Conservation (phyloP, 2,113 vertebrate species). For the Bufo bufo region DNA sequence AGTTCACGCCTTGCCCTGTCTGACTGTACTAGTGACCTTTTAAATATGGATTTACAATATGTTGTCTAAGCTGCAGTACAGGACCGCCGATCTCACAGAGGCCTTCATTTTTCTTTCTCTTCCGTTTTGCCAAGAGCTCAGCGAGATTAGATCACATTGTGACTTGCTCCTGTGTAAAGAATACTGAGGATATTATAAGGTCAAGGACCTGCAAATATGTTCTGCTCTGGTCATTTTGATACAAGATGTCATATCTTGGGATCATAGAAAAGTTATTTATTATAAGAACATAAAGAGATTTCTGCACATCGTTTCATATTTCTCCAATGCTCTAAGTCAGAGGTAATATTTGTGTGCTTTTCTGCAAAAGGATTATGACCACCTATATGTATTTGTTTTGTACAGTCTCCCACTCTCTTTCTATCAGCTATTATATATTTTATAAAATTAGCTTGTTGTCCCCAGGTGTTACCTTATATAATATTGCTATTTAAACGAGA, state of each 20-base stretch:
- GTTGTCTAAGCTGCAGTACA: constrained; percentile 40
- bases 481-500: neutral
- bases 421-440: neutral
- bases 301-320: neutral
- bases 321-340: neutral
- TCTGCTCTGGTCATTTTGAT: constrained; percentile 43
- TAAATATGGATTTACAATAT: constrained; percentile 44
- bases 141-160: constrained; percentile 37
- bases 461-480: neutral
- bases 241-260: constrained; percentile 30
- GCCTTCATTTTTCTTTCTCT: constrained; percentile 39
- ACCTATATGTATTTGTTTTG: neutral
- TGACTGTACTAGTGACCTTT: constrained; percentile 41
- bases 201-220: constrained; percentile 46
- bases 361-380: neutral
- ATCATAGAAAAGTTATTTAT: constrained; percentile 39
- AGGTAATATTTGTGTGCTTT: neutral
- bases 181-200: constrained; percentile 45
- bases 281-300: constrained; percentile 17
- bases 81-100: neutral
- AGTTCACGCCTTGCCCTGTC: neutral
- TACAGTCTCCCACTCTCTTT: neutral
- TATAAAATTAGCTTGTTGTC: neutral
- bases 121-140: constrained; percentile 43
- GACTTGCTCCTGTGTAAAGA: constrained; percentile 44